A percentile compares a stretch with the other conserved stretches of the same genome.
These are phyloP conservation scores for Eudemis profundana DNA, from an alignment of 2,888 invertebrate genomes.

Conservation along the genomic window DNA sequence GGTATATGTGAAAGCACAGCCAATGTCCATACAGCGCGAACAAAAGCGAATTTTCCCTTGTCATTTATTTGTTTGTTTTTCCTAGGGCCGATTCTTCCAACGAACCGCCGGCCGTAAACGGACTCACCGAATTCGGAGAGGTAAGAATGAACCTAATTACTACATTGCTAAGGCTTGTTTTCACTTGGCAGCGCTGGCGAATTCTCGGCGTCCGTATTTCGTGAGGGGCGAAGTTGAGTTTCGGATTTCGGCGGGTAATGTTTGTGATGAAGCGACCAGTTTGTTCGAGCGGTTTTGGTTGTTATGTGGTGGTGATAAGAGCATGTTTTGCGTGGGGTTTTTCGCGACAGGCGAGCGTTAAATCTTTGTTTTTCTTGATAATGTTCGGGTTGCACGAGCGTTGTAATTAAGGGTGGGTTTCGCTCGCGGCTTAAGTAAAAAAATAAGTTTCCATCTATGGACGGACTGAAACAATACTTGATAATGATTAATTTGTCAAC, in stretches of 20 bases:
- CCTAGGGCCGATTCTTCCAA: conserved; percentile 84
- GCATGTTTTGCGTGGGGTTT: background rate
- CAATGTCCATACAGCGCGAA: conserved; percentile 23
- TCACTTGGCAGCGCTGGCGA: conserved; percentile 13
- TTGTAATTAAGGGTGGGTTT: background rate
- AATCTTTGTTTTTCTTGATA: conserved; percentile 34
- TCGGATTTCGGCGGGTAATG: background rate
- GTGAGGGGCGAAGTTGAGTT: background rate
- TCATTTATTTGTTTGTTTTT: conserved; percentile 69
- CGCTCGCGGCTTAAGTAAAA: no score
- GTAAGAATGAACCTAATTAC: conserved; percentile 60
- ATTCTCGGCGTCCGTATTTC: background rate
- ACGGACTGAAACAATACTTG: no score
- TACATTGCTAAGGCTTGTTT: conserved; percentile 3
- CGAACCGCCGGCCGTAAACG: conserved; percentile 76
- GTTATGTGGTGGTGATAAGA: background rate
- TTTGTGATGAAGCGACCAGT: background rate
- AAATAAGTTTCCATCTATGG: no score
- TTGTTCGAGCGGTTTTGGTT: no score
- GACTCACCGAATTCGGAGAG: conserved; percentile 83
- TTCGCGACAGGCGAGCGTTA: background rate
- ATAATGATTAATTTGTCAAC: no score
- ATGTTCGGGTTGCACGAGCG: conserved; percentile 9
- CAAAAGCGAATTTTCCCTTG: conserved; percentile 40
- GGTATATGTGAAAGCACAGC: conserved; percentile 11